These are phyloP conservation scores for Eristalinus sepulchralis DNA, from an alignment of 2,888 invertebrate genomes.

Conservation along the genomic window DNA sequence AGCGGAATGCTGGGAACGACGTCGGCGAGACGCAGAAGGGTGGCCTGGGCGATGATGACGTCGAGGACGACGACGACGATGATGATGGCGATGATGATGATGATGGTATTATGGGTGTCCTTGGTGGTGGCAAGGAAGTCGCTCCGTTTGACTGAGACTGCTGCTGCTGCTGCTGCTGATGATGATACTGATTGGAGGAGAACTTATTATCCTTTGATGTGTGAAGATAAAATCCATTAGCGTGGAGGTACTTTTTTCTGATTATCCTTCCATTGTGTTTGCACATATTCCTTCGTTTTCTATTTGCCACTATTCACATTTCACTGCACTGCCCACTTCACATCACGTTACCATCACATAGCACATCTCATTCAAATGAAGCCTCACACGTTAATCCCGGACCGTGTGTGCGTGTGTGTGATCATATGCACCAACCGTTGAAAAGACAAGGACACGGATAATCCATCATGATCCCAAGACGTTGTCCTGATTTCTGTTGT, in stretches of 20 bases:
- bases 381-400: slow-evolving; percentile 18
- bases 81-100: slow-evolving; percentile 9
- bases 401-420: slow-evolving; percentile 1
- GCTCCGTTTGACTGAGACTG: slow-evolving; percentile 49
- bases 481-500: slow-evolving; percentile 6
- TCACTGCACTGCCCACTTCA: slow-evolving; percentile 17
- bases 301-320: background rate
- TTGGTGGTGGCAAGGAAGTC: slow-evolving; percentile 68
- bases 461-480: slow-evolving; percentile 46
- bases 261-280: slow-evolving; percentile 69
- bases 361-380: background rate
- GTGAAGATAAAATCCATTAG: slow-evolving; percentile 67
- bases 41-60: slow-evolving; percentile 11
- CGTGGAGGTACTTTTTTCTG: slow-evolving; percentile 51
- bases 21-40: slow-evolving; percentile 50
- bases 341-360: slow-evolving; percentile 35
- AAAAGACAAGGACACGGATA: slow-evolving; percentile 50
- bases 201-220: slow-evolving; percentile 67
- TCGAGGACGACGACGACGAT: background rate
- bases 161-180: slow-evolving; percentile 39
- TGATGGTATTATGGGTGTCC: background rate
- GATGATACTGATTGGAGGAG: slow-evolving; percentile 46
- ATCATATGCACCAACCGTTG: slow-evolving; percentile 10
- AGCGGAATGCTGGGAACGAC: slow-evolving; percentile 49
- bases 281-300: slow-evolving; percentile 52